Evolutionary conservation across 92 coral and sea anemone species (phyloP), one percentile per base, ranked within the genome.

Genomic region (Porites cylindrica): DNA sequence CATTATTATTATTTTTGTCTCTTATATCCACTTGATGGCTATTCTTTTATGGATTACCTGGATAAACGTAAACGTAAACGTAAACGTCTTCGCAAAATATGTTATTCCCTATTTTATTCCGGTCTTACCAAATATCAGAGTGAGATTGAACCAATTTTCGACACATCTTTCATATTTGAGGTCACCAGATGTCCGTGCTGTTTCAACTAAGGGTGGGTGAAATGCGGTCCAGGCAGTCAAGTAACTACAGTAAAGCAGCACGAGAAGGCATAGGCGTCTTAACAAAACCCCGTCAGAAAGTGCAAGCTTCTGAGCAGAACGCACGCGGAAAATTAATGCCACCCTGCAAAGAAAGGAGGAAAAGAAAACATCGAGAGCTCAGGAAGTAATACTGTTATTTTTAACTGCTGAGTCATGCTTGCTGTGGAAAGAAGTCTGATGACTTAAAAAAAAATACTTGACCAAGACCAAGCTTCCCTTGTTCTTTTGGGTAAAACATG

Each of bases 261-360:
- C 68, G 79, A 96, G 84, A 13, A 88, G 53, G 47, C 82, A 20
- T 23, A 96, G 80, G 51, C 96, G 94, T 59, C 89, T 90, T 69
- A 96, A 73, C 79, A 96, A 73, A 73, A 88, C 74, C 18, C 71
- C 89, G 79, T 96, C 99, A 58, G 99, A 84, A 51, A 96, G 77
- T 17, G 93, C 94, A 51, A 96, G 89, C 90, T 92, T 91, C 91
- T 93, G 96, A 12, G 98, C 98, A 10, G 98, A 92, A 8, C 96
- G 94, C 10, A 94, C 98, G 38, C 96, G 99, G 68, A 96, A 96
- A 63, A 95, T 96, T 75, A 96, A 80, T 6, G 94, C 88, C 51
- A 83, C 80, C 50, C 87, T 83, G 20, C 16, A 67, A 6, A 67
- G 9, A 74, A 8, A 8, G 8, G 16, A 18, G 3, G 16, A 2